Percentiles rank a stretch among this genome's conserved stretches.
Evolutionary conservation across 2,888 invertebrate species (phyloP).

Genomic region (Syrista parreyssii): DNA sequence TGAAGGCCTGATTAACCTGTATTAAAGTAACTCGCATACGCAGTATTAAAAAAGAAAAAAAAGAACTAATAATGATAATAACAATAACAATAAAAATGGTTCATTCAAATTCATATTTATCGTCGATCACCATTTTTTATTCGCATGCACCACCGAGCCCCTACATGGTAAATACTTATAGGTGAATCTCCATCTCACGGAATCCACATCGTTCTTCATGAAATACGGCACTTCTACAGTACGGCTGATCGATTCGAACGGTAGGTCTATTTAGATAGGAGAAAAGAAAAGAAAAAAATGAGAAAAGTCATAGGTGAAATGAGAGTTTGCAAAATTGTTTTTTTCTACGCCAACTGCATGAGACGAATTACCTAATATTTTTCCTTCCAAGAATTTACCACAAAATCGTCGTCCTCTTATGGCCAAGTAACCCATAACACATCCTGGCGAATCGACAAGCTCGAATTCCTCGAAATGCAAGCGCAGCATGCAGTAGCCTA

Average conservation of each 20-base stretch:
- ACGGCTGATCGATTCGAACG: too few relatives aligned
- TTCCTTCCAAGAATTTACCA: conserved; percentile 50
- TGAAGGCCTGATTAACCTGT: not conserved
- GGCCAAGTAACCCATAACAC: conserved; percentile 68
- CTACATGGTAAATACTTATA: conserved; percentile 10
- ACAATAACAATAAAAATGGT: too few relatives aligned
- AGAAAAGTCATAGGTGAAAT: too few relatives aligned
- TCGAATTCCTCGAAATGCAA: conserved; percentile 70
- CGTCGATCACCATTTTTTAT: too few relatives aligned
- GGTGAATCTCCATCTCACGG: conserved; percentile 4
- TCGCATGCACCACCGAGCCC: not conserved
- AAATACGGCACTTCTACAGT: conserved; percentile 10
- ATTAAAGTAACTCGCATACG: not conserved
- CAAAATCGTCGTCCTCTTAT: conserved; percentile 71
- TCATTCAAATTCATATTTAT: too few relatives aligned
- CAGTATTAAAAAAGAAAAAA: not conserved
- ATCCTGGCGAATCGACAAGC: conserved; percentile 59
- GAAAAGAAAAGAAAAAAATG: too few relatives aligned
- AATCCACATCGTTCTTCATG: conserved; percentile 6
- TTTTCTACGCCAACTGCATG: too few relatives aligned
- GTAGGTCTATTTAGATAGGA: too few relatives aligned
- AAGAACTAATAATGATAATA: not conserved
- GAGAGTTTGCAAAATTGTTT: too few relatives aligned
- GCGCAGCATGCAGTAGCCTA: conserved; percentile 52
- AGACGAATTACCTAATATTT: not conserved